These are phyloP conservation scores for Gopherus flavomarginatus DNA, from an alignment of 2,113 vertebrate species.

Conservation along the genomic window DNA sequence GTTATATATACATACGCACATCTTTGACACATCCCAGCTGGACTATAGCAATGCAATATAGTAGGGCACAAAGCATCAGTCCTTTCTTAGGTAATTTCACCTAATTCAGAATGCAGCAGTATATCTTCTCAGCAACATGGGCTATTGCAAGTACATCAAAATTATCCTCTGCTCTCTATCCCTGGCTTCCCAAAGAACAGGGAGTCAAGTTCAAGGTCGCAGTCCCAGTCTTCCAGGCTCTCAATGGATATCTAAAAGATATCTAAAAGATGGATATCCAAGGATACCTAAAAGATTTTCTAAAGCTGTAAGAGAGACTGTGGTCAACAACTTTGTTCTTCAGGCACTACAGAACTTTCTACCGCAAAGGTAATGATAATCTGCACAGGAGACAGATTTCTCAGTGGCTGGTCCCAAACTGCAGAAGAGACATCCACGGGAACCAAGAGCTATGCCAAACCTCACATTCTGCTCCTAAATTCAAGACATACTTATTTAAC, in stretches of 20 bases:
- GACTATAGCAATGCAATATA: not conserved
- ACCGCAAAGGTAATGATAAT: not conserved
- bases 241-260: not conserved
- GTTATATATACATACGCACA: not conserved
- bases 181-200: not conserved
- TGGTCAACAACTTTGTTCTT: not conserved
- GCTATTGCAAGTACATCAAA: not conserved
- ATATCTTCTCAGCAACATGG: not conserved
- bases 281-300: slow-evolving; percentile 16
- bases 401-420: not conserved
- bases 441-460: not conserved
- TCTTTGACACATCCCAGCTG: not conserved
- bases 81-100: not conserved
- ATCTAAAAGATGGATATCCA: not conserved
- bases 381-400: not conserved
- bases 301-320: not conserved
- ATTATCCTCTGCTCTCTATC: not conserved
- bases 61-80: rapidly evolving
- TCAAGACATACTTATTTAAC: slow-evolving; percentile 23
- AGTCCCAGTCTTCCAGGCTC: not conserved
- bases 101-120: not conserved
- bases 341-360: not conserved
- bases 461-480: not conserved
- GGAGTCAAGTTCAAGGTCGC: not conserved
- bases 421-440: not conserved